Base-by-base conservation (phyloP, 2,113 vertebrate genomes). In the Conger conger region DNA sequence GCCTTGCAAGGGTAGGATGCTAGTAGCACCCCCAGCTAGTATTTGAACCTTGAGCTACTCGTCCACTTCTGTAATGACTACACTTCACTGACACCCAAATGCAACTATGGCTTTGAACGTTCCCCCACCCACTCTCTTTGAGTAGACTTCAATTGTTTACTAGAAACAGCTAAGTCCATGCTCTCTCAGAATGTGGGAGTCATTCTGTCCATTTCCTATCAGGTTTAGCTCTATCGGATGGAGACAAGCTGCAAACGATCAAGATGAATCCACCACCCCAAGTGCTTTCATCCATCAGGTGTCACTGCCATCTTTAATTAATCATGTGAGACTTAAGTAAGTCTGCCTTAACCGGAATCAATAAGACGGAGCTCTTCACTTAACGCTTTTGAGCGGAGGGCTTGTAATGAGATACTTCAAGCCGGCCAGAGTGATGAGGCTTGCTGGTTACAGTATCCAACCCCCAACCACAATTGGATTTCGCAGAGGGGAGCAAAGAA, bases 271-370 rank as follows among this genome's bases (percentile, higher is more conserved):
- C 68, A 33, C 68, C 68, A 33, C 27, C 60, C 18, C 38, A 37
- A 4, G 60, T 7, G 40, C 37, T 3, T 37, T 8, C 37, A 82
- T 79, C 85, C 35, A 30, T 82, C 30, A 45, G 42, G 50, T 82
- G 80, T 86, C 80, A 76, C 35, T 17, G 36, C 36, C 73, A 16
- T 63, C 73, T 36, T 79, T 79, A 86, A 83, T 78, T 40, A 82
- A 86, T 86, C 73, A 63, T 27, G 73, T 20, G 11, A 40, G 54
- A 16, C 80, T 78, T 82, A 83, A 86, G 77, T 82, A 30, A 82
- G 36, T 38, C 73, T 82, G 68, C 42, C 42, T 83, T 50, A 37
- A 4, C 45, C 16, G 76, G 36, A 68, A 50, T 82, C 27, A 42
- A 86, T 86, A 45, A 79, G n/a, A 79, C 4, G 16, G 53, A 86